These are phyloP conservation scores for Zoanthus sansibaricus DNA, from an alignment of 92 coral and sea anemone species.

Conservation along the genomic window DNA sequence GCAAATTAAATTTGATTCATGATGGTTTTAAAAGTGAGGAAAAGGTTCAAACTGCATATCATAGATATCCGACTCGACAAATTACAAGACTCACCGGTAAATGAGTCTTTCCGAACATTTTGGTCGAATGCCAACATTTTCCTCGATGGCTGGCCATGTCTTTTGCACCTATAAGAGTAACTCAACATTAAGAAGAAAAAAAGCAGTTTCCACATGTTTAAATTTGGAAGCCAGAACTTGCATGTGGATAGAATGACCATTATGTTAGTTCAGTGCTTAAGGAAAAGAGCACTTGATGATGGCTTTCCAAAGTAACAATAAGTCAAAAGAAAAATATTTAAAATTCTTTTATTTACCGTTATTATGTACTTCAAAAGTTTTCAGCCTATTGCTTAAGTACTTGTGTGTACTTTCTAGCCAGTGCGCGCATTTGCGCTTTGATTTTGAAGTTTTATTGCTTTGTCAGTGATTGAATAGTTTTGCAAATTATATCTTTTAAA, in stretches of 20 bases:
- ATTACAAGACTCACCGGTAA: neutral
- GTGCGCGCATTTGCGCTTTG: too few relatives aligned
- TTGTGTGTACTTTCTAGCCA: too few relatives aligned
- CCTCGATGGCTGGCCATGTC: neutral
- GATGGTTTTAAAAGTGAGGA: neutral
- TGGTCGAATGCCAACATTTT: neutral
- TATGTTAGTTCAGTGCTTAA: neutral
- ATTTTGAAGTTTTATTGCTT: too few relatives aligned
- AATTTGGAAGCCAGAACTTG: neutral
- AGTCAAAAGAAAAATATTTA: too few relatives aligned
- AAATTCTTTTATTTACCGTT: too few relatives aligned
- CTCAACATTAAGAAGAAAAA: neutral
- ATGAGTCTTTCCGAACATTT: neutral
- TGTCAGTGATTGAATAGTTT: too few relatives aligned
- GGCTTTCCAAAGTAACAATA: too few relatives aligned
- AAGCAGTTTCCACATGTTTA: constrained; percentile 8
- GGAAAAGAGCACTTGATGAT: neutral
- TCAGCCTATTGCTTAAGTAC: too few relatives aligned
- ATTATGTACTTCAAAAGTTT: too few relatives aligned
- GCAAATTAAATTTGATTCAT: neutral
- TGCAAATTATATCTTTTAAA: too few relatives aligned
- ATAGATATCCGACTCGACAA: too few relatives aligned
- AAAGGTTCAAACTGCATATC: too few relatives aligned
- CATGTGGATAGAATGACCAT: neutral
- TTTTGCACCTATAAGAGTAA: neutral